phyloP scores from a whole-genome alignment of 2,888 invertebrate species.

The Lordiphosa andalusiaca region DNA sequence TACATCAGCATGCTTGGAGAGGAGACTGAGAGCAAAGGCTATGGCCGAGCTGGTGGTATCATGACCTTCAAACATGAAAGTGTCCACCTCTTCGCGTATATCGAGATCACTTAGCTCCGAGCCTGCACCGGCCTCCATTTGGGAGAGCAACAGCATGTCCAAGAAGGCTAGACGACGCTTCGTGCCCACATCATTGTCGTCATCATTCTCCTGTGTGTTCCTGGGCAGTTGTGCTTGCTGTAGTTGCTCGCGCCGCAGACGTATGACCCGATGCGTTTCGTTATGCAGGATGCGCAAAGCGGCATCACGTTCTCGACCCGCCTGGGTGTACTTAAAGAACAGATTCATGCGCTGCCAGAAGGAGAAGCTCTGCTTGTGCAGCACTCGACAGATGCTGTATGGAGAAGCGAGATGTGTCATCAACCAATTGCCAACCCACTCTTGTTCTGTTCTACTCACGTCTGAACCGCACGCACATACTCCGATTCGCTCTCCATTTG shows the following conservation, averaged over 20 bases:
- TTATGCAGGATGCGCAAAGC: constrained; percentile 70
- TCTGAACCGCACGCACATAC: constrained; percentile 87
- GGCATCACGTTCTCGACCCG: constrained; percentile 51
- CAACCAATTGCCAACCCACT: no score
- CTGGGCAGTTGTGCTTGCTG: constrained; percentile 52
- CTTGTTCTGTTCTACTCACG: constrained; percentile 82
- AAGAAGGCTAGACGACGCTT: constrained; percentile 81
- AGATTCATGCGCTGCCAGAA: constrained; percentile 74
- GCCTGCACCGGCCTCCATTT: constrained; percentile 76
- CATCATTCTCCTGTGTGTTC: constrained; percentile 42
- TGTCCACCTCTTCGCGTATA: constrained; percentile 83
- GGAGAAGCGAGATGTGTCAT: no score
- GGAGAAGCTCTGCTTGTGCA: constrained; percentile 76
- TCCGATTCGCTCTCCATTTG: constrained; percentile 85
- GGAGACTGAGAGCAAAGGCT: constrained; percentile 81
- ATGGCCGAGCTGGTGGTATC: constrained; percentile 82
- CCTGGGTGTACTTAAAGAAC: constrained; percentile 56
- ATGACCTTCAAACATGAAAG: constrained; percentile 83
- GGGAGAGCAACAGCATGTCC: constrained; percentile 81
- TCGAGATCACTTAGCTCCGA: constrained; percentile 80
- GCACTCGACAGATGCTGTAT: constrained; percentile 73
- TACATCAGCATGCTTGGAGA: constrained; percentile 81
- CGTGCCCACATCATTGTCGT: constrained; percentile 54
- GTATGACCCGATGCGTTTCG: constrained; percentile 77
- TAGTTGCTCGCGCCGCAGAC: constrained; percentile 65